Base-by-base conservation (phyloP, 2,888 invertebrate species). In the Pediacus dermestoides region DNA sequence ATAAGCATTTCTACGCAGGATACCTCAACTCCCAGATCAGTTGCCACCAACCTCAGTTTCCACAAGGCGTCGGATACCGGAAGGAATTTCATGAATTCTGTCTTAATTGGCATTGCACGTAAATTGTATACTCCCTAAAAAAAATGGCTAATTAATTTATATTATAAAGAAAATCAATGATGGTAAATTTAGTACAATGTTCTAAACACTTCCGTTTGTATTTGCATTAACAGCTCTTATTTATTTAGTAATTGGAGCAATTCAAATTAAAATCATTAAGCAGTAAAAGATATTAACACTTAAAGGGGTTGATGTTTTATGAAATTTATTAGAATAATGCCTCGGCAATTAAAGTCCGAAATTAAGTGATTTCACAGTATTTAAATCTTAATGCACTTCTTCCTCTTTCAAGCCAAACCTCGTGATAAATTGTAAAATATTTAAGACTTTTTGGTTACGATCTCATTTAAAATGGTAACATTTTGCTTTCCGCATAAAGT, bases 61-160 rank as follows among this genome's bases (percentile, higher is more conserved):
- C 61, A 63, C 9, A 57, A 23, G 4, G 57, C 63, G 32, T 58
- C 55, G 7, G 51, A 42, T 21, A 61, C 42, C 2, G 61, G 60
- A 9, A 61, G 13, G 15, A 42, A 52, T 10, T 39, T 52, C 33
- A 60, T 30, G 13, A 49, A 39, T 15, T 54, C 42, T 2, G 53
- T 34, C 4, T 38, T 38, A 22, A 60, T 42, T 4, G 52, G 48
- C 11, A 41, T 37, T 16, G 57, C 44, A 4, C 23, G 42, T n/a
- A 55, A 9, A 9, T 22, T 30, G 27, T 61, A 61, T 8, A 38
- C 37, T 4, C 50, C 58, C 61, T 61, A 34, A 36, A 48, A 42
- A 16, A 21, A 37, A 14, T 21, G n/a, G n/a, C n/a, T n/a, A n/a
- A n/a, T n/a, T n/a, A n/a, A n/a, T n/a, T n/a, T n/a, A n/a, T n/a